phyloP scores from a whole-genome alignment of 2,888 invertebrate species.

The Leptopilina drosophilae region DNA sequence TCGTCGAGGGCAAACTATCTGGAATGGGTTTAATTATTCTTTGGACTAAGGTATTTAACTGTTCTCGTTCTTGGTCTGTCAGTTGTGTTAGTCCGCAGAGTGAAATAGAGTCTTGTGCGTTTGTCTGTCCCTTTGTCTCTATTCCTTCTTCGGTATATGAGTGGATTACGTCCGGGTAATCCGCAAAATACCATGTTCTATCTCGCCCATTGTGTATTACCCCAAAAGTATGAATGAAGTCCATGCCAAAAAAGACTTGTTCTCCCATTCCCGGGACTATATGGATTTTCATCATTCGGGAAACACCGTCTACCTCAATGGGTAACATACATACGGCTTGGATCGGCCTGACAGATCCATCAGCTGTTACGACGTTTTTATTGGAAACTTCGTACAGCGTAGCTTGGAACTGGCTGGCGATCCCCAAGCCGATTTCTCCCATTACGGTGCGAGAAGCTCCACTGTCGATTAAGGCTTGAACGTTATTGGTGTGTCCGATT shows the following conservation, averaged over 20 bases:
- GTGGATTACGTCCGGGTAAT: neutral
- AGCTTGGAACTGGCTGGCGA: no score
- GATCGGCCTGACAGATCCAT: neutral
- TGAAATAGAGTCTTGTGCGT: neutral
- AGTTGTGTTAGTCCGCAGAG: neutral
- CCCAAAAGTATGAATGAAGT: neutral
- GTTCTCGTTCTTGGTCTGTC: neutral
- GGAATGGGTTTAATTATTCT: neutral
- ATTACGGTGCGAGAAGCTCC: no score
- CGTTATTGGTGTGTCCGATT: no score
- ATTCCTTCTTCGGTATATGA: neutral
- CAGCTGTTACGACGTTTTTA: no score
- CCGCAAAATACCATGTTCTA: neutral
- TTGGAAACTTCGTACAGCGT: no score
- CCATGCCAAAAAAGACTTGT: neutral
- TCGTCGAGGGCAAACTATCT: neutral
- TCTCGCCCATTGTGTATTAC: neutral
- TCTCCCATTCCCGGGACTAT: neutral
- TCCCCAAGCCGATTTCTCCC: no score
- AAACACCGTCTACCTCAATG: neutral
- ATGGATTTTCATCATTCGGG: neutral
- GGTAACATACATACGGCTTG: neutral
- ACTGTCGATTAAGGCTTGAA: no score
- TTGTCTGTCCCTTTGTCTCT: neutral
- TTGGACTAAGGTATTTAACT: neutral